These are phyloP conservation scores for Trachelus tabidus DNA, from an alignment of 2,888 invertebrate genomes.

Conservation along the genomic window DNA sequence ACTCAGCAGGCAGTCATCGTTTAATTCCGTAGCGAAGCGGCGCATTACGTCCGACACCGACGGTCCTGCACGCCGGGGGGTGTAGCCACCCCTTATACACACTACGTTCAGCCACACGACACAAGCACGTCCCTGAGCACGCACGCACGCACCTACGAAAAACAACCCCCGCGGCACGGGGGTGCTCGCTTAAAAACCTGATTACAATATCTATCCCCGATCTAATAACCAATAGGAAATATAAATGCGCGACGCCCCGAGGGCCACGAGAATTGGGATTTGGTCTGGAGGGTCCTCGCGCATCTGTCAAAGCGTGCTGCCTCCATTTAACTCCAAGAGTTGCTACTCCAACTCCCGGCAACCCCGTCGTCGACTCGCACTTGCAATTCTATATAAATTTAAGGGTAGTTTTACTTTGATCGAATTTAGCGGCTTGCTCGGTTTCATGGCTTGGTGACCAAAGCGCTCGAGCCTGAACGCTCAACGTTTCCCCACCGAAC, in stretches of 20 bases:
- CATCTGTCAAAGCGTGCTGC: slow-evolving; percentile 41
- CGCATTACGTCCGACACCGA: slow-evolving; percentile 24
- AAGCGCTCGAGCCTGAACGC: slow-evolving; percentile 13
- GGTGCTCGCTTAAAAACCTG: slow-evolving; percentile 44
- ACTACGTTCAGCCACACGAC: background rate
- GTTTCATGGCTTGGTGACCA: slow-evolving; percentile 41
- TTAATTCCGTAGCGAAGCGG: slow-evolving; percentile 19
- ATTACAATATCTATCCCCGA: slow-evolving; percentile 58
- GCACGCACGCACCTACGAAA: slow-evolving; percentile 9
- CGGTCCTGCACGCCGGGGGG: slow-evolving; percentile 13
- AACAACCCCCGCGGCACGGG: background rate
- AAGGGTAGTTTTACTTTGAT: slow-evolving; percentile 5
- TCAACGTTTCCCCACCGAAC: background rate
- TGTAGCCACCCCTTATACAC: slow-evolving; percentile 23
- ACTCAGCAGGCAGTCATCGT: slow-evolving; percentile 28
- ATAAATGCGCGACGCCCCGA: slow-evolving; percentile 15
- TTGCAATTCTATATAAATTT: background rate
- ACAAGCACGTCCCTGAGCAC: slow-evolving; percentile 30
- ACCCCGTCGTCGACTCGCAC: background rate
- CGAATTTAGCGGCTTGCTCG: slow-evolving; percentile 27
- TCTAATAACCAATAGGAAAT: slow-evolving; percentile 39
- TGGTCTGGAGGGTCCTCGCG: slow-evolving; percentile 39
- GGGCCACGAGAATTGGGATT: slow-evolving; percentile 36
- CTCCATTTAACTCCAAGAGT: background rate
- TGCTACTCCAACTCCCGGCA: background rate